phyloP scores from a whole-genome alignment of 2,113 vertebrate species.

The Callocephalon fimbriatum region DNA sequence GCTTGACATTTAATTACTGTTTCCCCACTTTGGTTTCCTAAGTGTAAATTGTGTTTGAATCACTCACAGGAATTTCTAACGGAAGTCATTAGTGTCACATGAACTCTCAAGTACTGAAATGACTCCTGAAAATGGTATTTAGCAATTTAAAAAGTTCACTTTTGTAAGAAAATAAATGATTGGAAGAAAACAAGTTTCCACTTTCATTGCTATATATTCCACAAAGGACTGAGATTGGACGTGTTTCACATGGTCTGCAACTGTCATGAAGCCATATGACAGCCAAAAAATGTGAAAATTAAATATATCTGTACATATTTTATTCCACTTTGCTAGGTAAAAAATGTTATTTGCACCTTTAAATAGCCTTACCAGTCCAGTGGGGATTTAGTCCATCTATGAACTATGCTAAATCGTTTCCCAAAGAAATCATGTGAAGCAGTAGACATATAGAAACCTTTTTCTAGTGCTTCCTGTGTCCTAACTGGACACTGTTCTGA shows the following conservation, averaged over 20 bases:
- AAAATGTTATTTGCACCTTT: conserved; percentile 24
- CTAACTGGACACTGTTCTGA: background rate
- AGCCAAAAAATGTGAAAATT: background rate
- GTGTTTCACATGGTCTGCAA: background rate
- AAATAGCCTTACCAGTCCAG: background rate
- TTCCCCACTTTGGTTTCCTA: background rate
- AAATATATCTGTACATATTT: background rate
- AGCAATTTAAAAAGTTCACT: background rate
- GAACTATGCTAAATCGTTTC: background rate
- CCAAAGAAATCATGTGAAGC: background rate
- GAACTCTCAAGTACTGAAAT: background rate
- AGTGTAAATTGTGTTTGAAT: background rate
- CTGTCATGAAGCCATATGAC: background rate
- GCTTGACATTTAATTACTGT: background rate
- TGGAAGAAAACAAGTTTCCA: background rate
- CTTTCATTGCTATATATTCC: background rate
- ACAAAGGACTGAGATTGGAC: background rate
- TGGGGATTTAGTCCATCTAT: conserved; percentile 11
- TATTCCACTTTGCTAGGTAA: conserved; percentile 19
- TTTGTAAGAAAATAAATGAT: background rate
- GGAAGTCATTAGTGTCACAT: background rate
- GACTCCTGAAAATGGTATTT: background rate
- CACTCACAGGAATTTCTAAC: background rate
- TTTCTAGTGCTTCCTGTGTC: background rate
- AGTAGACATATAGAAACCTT: background rate